Evolutionary conservation across 2,888 invertebrate genomes (phyloP), one percentile per base, ranked within the genome.

Genomic region (Hydrotaea cyrtoneurina): DNA sequence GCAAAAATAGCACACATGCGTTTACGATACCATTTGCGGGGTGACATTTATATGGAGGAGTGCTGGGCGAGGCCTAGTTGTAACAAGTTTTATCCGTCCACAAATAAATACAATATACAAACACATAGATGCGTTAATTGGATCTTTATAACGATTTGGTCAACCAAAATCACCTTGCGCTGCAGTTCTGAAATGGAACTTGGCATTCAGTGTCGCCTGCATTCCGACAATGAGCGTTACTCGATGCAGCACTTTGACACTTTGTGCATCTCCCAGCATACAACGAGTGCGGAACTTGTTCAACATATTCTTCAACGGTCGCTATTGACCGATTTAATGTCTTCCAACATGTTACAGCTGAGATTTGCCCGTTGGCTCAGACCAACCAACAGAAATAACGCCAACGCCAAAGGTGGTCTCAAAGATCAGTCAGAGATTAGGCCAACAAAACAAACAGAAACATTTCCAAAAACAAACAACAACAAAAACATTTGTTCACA

Each of bases 351-450:
- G 66, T 39, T n/a, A 36, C 17, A 39, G 23, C 69, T 1, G 43
- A 43, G 21, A 69, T 69, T 69, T 69, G 66, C 15, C n/a, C 23
- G 69, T 69, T 69, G 46, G 5, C 5, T 0, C 31, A 69, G 23
- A 21, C 23, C n/a, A 23, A 50, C 36, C 55, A 23, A 2, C 59
- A 69, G 74, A 80, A 55, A 73, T 62, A 15, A 64, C 69, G 43
- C 62, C 46, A 53, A 82, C 85, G 82, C 82, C 85, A 85, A 71
- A 77, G 85, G 85, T 85, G 85, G 85, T 85, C 85, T 78, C 59
- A 53, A 73, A 79, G 79, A 85, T 85, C 74, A 82, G 31, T 43
- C 31, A 69, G 64, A 73, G 82, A 85, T 85, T 85, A 77, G 76
- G 19, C 46, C 21, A 81, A 50, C 78, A 46, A 73, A 81, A 85